Evolutionary conservation across 2,888 invertebrate genomes (phyloP), one percentile per base, ranked within the genome.

Genomic region (Entomobrya proxima): DNA sequence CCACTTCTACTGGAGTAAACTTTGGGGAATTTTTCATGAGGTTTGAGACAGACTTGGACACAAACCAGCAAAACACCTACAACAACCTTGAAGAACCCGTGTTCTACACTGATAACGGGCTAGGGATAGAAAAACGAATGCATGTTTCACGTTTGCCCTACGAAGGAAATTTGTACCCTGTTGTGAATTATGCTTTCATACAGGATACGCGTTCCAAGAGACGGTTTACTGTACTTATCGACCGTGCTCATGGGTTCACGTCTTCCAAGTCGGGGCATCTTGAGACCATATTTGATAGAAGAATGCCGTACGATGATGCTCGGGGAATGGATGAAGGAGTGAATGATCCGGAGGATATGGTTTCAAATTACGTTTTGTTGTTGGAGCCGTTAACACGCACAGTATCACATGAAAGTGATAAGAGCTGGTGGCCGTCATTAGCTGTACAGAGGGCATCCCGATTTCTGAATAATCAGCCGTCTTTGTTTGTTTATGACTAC

Each of bases 101-200:
- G 90, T 96, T 97, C 91, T 97, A 95, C 91, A 96, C 97, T 0
- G 98, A 99, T 92, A 98, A 98, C 92, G 98, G 98, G 1, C 98
- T 98, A 91, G 96, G 96, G 91, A 97, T 96, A 93, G 96, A 97
- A 90, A 95, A 95, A 91, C 93, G 97, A 35, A 93, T 95, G 0
- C 96, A 96, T 91, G 94, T 96, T 1, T 95, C 95, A 55, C 94
- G 95, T 80, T 94, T 97, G 86, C 96, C 96, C 0, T 95, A 97
- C 78, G 98, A 98, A 92, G 98, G 96, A 0, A 99, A 99, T 92
- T 98, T 98, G 91, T 99, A 97, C 91, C 99, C 99, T 0, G 96
- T 98, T 89, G 98, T 98, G 0, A 95, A 97, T 0, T 95, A 96
- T 93, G 95, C 97, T 0, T 97, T 95, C 92, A 94, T 98, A 84